phyloP scores from a whole-genome alignment of 2,113 vertebrate species.

The human (Homo sapiens) region GRCh38 chr1:49298001-49298500 shows the following conservation, averaged over 20 bases:
- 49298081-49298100: constrained; percentile 45
- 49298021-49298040: constrained; percentile 78
- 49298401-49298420: constrained; percentile 67
- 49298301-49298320: constrained; percentile 50
- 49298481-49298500: constrained; percentile 72
- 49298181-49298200: constrained; percentile 35
- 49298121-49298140: constrained; percentile 11
- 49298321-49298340: constrained; percentile 62
- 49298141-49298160: constrained; percentile 28
- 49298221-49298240: constrained; percentile 11
- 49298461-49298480: constrained; percentile 75
- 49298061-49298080: constrained; percentile 54
- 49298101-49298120: constrained; percentile 26
- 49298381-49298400: constrained; percentile 66
- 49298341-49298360: constrained; percentile 16
- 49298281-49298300: constrained; percentile 35
- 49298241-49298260: constrained; percentile 67
- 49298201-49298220: constrained; percentile 46
- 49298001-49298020: constrained; percentile 76
- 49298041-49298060: constrained; percentile 60
- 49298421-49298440: constrained; percentile 63
- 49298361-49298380: constrained; percentile 59
- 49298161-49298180: constrained; percentile 20
- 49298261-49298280: constrained; percentile 45
- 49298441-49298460: constrained; percentile 69